Base-by-base conservation (phyloP, 2,888 invertebrate species). In the Spicauda simplicius region DNA sequence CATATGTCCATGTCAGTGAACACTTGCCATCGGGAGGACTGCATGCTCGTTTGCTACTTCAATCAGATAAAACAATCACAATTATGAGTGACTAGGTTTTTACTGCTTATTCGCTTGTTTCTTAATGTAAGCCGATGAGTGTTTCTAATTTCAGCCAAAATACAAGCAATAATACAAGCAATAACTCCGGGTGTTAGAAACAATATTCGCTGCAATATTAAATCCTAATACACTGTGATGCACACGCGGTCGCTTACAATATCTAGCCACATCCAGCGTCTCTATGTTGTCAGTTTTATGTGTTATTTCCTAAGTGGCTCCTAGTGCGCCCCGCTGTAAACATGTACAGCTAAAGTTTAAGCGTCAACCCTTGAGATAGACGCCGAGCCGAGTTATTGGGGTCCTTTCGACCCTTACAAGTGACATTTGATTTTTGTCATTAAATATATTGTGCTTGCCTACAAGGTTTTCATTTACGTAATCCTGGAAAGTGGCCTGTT, bases 321-420 rank as follows among this genome's bases (percentile, higher is more conserved):
- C 77, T 50, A 76, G 76, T 72, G 78, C 79, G 81, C 76, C 77
- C 76, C 77, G 81, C 77, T 84, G 87, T 88, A 89, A 88, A 88
- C 88, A 88, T 80, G 80, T 76, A 82, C 80, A 81, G 81, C 79
- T 81, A 82, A 87, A 88, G 85, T 89, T 89, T 86, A 84, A 88
- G 83, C 85, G 86, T 84, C 87, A 88, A 85, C 86, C 88, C 87
- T 84, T 79, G 79, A 79, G 79, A 79, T 79, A 80, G 82, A 80
- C 81, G 79, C 77, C 81, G 75, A 73, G 74, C 73, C 77, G 80
- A 87, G 82, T 88, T 88, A 88, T 90, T 87, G 88, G 79, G 85
- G 86, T 86, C 81, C 77, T 72, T 74, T 74, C 77, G 76, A 79
- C 80, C 82, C 78, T 75, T 72, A 72, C 76, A 73, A 75, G 77